Evolutionary conservation across 2,113 vertebrate species (phyloP).

Genomic region (Hippocampus mohnikei): DNA sequence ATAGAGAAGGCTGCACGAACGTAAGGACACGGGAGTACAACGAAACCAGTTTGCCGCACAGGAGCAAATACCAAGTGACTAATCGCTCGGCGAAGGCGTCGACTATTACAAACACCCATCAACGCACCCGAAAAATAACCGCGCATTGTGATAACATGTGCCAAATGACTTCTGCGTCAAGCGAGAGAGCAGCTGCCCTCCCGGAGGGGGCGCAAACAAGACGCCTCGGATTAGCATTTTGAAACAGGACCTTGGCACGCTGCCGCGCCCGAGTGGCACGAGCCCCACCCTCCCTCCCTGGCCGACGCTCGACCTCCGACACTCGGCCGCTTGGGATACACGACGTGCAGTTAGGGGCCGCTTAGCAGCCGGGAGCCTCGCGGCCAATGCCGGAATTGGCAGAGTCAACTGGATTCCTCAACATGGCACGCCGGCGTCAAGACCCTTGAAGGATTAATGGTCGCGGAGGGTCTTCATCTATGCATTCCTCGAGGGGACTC

Average conservation of each 20-base stretch:
- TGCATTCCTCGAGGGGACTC: constrained; percentile 39
- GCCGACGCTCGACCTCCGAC: constrained; percentile 51
- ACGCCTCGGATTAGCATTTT: constrained; percentile 11
- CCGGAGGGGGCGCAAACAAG: background rate
- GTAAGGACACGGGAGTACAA: constrained; percentile 20
- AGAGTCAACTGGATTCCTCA: constrained; percentile 57
- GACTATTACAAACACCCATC: too few relatives aligned
- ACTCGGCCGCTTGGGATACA: constrained; percentile 44
- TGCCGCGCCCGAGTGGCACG: constrained; percentile 2
- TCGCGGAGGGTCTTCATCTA: constrained; percentile 40
- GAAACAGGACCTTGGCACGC: constrained; percentile 25
- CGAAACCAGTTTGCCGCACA: background rate
- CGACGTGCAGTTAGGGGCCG: constrained; percentile 43
- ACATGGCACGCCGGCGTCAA: constrained; percentile 46
- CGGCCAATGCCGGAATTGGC: constrained; percentile 43
- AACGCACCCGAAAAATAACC: constrained; percentile 4
- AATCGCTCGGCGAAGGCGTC: too few relatives aligned
- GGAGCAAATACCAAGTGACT: too few relatives aligned
- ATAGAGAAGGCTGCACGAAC: constrained; percentile 2
- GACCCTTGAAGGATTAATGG: constrained; percentile 43
- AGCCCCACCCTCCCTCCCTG: background rate
- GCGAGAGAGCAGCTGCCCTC: background rate
- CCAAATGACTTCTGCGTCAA: background rate
- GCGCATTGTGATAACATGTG: background rate
- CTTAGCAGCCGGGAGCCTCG: constrained; percentile 63